Evolutionary conservation across 2,113 vertebrate species (phyloP).

Genomic region (Sinocyclocheilus anshuiensis): DNA sequence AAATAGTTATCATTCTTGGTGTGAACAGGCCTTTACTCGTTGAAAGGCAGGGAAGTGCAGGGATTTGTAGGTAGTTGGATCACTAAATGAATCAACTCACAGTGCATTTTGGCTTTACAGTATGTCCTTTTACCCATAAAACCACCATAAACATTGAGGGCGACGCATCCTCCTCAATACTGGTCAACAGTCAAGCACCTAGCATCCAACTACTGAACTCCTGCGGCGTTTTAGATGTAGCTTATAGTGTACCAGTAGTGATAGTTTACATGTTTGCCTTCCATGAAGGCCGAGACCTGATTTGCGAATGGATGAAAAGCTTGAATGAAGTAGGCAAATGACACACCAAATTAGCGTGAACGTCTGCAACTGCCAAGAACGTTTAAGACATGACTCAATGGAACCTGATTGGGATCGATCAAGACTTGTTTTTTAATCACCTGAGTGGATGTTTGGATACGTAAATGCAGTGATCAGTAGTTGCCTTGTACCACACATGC

Average conservation of each 20-base stretch:
- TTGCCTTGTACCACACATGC: slow-evolving; percentile 16
- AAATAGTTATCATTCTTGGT: not conserved
- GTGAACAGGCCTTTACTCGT: not conserved
- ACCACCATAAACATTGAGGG: not conserved
- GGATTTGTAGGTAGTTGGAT: slow-evolving; percentile 2
- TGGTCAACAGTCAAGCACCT: not conserved
- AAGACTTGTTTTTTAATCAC: not conserved
- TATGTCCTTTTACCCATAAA: not conserved
- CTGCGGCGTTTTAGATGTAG: not conserved
- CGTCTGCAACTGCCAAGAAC: slow-evolving; percentile 3
- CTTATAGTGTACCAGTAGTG: not conserved
- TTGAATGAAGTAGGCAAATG: slow-evolving; percentile 28
- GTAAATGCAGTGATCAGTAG: not conserved
- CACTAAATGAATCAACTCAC: not conserved
- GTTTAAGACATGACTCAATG: not conserved
- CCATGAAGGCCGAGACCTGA: slow-evolving; percentile 64
- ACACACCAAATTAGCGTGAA: not conserved
- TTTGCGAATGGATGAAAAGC: slow-evolving; percentile 17
- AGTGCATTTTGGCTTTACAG: not conserved
- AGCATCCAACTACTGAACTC: slow-evolving; percentile 17
- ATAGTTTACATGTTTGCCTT: slow-evolving; percentile 59
- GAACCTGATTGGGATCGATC: not conserved
- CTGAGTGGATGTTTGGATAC: not conserved
- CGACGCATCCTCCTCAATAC: not conserved
- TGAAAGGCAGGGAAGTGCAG: not conserved